Evolutionary conservation across 2,888 invertebrate genomes (phyloP).

Genomic region (Lissocephala sabroskyi): DNA sequence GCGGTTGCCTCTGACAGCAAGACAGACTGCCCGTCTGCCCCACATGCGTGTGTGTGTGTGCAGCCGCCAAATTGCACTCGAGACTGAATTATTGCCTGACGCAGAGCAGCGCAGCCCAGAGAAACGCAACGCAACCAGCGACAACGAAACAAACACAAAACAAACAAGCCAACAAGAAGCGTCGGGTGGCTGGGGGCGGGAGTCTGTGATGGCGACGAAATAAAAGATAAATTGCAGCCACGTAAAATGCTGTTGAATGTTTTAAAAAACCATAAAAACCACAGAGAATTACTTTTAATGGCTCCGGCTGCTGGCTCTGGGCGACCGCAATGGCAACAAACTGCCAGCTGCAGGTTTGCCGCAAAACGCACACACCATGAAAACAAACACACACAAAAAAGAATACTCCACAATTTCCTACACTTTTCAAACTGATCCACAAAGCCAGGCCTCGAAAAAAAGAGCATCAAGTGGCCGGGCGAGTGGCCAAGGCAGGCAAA

Average conservation of each 20-base stretch:
- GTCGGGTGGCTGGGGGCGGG: neutral
- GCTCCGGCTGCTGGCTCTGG: slow-evolving; percentile 43
- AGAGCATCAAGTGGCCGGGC: too few relatives aligned
- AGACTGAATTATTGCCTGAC: slow-evolving; percentile 62
- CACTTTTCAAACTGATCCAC: too few relatives aligned
- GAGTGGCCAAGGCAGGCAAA: too few relatives aligned
- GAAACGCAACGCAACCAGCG: slow-evolving; percentile 18
- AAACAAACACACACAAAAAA: too few relatives aligned
- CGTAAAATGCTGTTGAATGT: slow-evolving; percentile 65
- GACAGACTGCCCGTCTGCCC: too few relatives aligned
- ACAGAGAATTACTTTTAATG: slow-evolving; percentile 64
- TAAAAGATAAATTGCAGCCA: slow-evolving; percentile 66
- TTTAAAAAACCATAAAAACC: slow-evolving; percentile 66
- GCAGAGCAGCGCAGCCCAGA: slow-evolving; percentile 29
- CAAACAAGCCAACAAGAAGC: slow-evolving; percentile 15
- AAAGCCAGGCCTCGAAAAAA: too few relatives aligned
- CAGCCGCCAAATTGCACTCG: slow-evolving; percentile 53
- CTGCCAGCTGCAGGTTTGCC: too few relatives aligned
- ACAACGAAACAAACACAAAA: slow-evolving; percentile 6
- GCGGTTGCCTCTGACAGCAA: too few relatives aligned
- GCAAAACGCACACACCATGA: too few relatives aligned
- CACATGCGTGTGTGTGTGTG: slow-evolving; percentile 20
- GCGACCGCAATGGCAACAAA: too few relatives aligned
- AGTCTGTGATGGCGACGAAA: slow-evolving; percentile 31
- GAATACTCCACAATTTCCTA: too few relatives aligned